These are phyloP conservation scores for Ethmia dodecea DNA, from an alignment of 2,888 invertebrate species.

Conservation along the genomic window DNA sequence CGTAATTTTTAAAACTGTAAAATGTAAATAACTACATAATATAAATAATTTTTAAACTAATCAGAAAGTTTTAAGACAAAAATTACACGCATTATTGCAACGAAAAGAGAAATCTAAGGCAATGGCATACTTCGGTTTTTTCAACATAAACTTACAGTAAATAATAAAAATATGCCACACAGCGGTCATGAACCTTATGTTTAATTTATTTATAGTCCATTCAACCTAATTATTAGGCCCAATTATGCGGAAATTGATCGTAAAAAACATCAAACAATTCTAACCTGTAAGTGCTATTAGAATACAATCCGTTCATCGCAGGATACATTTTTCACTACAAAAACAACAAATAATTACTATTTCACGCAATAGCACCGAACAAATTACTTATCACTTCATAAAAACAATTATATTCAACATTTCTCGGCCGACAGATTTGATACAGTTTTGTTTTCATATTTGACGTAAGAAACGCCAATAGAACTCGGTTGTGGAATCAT, in stretches of 20 bases:
- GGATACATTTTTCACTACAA: constrained; percentile 51
- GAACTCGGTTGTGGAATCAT: constrained; percentile 56
- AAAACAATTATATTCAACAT: constrained; percentile 37
- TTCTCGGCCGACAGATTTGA: constrained; percentile 34
- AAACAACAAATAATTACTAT: constrained; percentile 26
- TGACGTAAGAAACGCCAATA: constrained; percentile 38
- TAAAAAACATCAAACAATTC: constrained; percentile 21
- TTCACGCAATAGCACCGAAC: constrained; percentile 27
- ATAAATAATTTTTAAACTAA: too few species aligned
- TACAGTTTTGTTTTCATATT: constrained; percentile 44
- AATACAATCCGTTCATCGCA: constrained; percentile 62
- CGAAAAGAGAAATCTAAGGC: constrained; percentile 1
- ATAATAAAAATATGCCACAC: too few species aligned
- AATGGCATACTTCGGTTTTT: constrained; percentile 26
- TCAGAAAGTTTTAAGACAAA: too few species aligned
- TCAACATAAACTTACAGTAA: too few species aligned
- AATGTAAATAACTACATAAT: too few species aligned
- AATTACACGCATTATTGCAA: neutral
- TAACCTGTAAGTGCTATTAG: constrained; percentile 67
- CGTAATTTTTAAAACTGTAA: too few species aligned
- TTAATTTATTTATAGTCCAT: too few species aligned
- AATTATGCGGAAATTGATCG: constrained; percentile 14
- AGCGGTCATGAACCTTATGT: too few species aligned
- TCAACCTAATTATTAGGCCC: neutral
- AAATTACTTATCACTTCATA: constrained; percentile 25